Evolutionary conservation across 2,797 vertebrate genomes (phyloP).

Genomic region (Phoxinus dragarum): DNA sequence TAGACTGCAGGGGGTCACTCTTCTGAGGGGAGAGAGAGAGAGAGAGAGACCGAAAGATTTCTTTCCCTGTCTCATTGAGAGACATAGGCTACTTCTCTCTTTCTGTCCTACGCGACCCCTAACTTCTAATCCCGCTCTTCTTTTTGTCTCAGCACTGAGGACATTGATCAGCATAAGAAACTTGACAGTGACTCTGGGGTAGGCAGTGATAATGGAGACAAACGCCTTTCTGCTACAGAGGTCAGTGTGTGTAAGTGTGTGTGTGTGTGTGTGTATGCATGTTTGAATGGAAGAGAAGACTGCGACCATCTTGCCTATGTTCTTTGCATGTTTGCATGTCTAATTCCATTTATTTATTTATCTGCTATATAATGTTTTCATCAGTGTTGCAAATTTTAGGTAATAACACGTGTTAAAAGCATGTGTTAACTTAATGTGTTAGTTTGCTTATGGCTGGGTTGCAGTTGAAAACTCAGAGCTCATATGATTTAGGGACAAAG

Average conservation of each 20-base stretch:
- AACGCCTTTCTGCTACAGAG: conserved; percentile 92
- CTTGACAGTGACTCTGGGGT: conserved; percentile 93
- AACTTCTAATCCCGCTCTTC: background rate
- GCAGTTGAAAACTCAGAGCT: background rate
- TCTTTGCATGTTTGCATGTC: conserved; percentile 8
- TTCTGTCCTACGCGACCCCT: background rate
- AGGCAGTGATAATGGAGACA: conserved; percentile 95
- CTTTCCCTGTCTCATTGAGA: background rate
- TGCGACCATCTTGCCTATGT: background rate
- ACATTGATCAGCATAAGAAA: conserved; percentile 88
- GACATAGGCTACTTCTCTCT: conserved; percentile 21
- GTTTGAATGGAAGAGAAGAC: background rate
- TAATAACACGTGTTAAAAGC: background rate
- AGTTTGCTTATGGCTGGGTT: background rate
- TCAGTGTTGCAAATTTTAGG: background rate
- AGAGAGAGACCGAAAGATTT: conserved; percentile 18
- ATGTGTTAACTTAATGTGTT: background rate
- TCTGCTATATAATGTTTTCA: background rate
- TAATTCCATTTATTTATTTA: background rate
- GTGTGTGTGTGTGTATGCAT: background rate
- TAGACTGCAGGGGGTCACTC: conserved; percentile 48
- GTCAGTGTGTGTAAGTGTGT: conserved; percentile 68
- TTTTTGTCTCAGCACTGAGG: conserved; percentile 80
- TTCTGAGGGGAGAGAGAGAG: conserved; percentile 32
- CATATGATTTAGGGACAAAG: conserved; percentile 8